Percentiles rank a stretch among this genome's conserved stretches.
These are phyloP conservation scores for Ischnus inquisitorius DNA, from an alignment of 2,888 invertebrate genomes.

Conservation along the genomic window DNA sequence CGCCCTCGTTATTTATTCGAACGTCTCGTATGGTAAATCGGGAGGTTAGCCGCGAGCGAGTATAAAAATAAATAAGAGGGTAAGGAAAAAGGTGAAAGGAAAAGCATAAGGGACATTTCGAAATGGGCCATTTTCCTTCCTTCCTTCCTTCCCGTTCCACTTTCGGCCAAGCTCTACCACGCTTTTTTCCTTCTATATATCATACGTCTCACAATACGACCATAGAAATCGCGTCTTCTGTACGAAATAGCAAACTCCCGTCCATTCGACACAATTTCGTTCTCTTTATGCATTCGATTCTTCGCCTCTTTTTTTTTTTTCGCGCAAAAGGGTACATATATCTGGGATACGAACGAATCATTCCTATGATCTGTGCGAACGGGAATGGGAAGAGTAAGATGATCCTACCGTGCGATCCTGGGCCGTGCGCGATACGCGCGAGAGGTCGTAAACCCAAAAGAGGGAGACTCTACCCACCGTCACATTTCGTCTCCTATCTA, in stretches of 20 bases:
- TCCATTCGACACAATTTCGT: slow-evolving; percentile 43
- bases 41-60: slow-evolving; percentile 44
- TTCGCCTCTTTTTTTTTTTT: not conserved
- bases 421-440: slow-evolving; percentile 16
- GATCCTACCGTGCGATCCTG: slow-evolving; percentile 45
- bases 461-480: slow-evolving; percentile 26
- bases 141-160: slow-evolving; percentile 25
- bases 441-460: slow-evolving; percentile 55
- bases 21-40: slow-evolving; percentile 72
- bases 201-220: not conserved
- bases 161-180: slow-evolving; percentile 54
- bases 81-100: slow-evolving; percentile 17
- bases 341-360: not conserved
- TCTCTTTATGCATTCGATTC: slow-evolving; percentile 11
- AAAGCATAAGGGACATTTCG: slow-evolving; percentile 44
- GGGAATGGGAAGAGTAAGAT: slow-evolving; percentile 46
- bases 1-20: slow-evolving; percentile 73
- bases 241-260: slow-evolving; percentile 5
- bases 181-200: slow-evolving; percentile 29
- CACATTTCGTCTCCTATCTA: slow-evolving; percentile 17
- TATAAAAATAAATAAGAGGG: slow-evolving; percentile 4
- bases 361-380: slow-evolving; percentile 39
- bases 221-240: slow-evolving; percentile 15
- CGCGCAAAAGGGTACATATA: not conserved
- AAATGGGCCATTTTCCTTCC: slow-evolving; percentile 45